Evolutionary conservation across 1,140 invertebrate genomes (phyloP), one percentile per base, ranked within the genome.

Genomic region (Polypedilum vanderplanki): DNA sequence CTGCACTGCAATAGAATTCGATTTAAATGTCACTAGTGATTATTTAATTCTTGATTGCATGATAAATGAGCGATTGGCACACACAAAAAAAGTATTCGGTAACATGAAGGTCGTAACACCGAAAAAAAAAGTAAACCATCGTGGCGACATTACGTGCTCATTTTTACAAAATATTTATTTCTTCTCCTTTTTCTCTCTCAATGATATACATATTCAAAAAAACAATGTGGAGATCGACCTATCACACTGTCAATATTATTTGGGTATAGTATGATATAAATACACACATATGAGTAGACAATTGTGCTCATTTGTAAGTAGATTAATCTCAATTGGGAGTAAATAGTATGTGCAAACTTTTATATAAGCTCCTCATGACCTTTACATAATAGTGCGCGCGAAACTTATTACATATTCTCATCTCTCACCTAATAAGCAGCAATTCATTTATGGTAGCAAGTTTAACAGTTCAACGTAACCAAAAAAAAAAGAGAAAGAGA

Each of bases 31-130:
- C 46, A 57, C 46, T 57, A 57, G 46, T 57, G 46, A 57, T 57
- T 57, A 57, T 57, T 57, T 57, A 57, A 57, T 57, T 57, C 46
- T 57, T 57, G 46, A 57, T 57, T 57, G 46, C 46, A 57, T 57
- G 46, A 57, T 57, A 57, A 57, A 57, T 57, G 46, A 57, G 46
- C 46, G 46, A 57, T 57, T 57, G 46, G 46, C 46, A 57, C 46
- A 57, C 46, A 57, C 46, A 57, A 57, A 46, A 46, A 46, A 12
- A 57, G 46, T 57, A 57, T 57, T 57, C 46, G 46, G 46, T 57
- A 57, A 57, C 46, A 57, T 57, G 46, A 57, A 57, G 46, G 46
- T 57, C 46, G 46, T 57, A 57, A 57, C 46, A 57, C 46, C 46
- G 46, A 57, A 57, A 57, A 33, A 57, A 33, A 57, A 57, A 57